Conservation (phyloP, 2,113 vertebrate genomes). For the Pedetes capensis region DNA sequence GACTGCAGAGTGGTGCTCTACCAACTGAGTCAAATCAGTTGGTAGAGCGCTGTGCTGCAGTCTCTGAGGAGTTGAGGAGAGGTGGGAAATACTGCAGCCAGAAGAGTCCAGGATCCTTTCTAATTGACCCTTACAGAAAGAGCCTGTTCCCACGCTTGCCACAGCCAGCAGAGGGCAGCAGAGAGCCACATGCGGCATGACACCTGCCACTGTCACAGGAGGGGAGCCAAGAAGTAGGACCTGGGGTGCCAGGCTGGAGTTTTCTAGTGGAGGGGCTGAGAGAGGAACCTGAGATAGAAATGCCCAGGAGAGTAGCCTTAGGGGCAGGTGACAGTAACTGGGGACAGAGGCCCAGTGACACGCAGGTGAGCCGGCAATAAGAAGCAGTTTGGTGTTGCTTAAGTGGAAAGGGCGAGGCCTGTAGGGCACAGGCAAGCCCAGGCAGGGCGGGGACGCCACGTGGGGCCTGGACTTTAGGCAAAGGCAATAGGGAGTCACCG, state of each 20-base stretch:
- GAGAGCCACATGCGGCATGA: neutral
- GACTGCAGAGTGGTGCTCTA: too few species aligned
- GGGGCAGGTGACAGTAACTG: neutral
- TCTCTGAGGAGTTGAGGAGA: too few species aligned
- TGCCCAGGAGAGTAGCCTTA: rapidly evolving
- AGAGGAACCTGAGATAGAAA: neutral
- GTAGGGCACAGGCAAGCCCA: neutral
- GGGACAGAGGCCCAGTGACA: neutral
- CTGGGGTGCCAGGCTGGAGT: too few species aligned
- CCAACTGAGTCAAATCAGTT: too few species aligned
- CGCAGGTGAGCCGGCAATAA: neutral
- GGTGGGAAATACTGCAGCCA: neutral
- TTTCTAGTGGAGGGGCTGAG: neutral
- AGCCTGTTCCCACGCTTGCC: neutral
- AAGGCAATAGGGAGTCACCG: rapidly evolving
- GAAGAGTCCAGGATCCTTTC: neutral
- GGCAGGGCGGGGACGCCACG: rapidly evolving
- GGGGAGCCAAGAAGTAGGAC: too few species aligned
- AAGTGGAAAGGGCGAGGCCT: neutral
- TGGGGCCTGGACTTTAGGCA: neutral
- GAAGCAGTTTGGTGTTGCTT: neutral
- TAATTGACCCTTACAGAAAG: neutral
- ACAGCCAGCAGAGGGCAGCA: constrained; percentile 48
- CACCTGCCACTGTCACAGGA: neutral
- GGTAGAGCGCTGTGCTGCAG: too few species aligned